Base-by-base conservation (phyloP, 2,797 vertebrate genomes). In the Syngnathus acus region DNA sequence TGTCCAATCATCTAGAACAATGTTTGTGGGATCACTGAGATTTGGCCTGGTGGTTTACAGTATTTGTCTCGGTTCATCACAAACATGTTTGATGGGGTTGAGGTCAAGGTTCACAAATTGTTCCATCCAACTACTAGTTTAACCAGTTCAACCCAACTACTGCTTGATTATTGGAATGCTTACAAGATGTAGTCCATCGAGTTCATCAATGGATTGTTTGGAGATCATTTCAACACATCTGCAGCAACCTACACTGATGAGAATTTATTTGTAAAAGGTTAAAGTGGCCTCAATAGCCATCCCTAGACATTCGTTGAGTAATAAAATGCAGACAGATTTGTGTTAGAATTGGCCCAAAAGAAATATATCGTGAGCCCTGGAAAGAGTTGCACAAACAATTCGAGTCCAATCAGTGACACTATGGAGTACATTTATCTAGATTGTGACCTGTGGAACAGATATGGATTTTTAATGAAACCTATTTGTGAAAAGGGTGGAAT, bases 181-280 rank as follows among this genome's bases (percentile, higher is more conserved):
- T 6, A 37, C 17, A 16, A 57, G 1, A 26, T 16, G 13, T 8
- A n/a, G n/a, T 42, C 39, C 17, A 13, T 61, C 2, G 17, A n/a
- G 37, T 21, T 40, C 5, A 40, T 60, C 17, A 40, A n/a, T 40
- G 38, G 9, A 61, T 61, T 42, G 59, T 39, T 57, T 38, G 11
- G 26, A 57, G 6, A 16, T 16, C 2, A 21, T 45, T 62, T 47
- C 23, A 32, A 37, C 42, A 48, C 43, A 62, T 45, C 58, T n/a
- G 14, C 55, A 42, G n/a, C 21, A 19, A 26, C 14, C 21, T 47
- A 32, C 42, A 47, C 21, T 63, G 61, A 63, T 63, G 47, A 45
- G 14, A 45, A 45, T 47, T 32, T 45, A 26, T 63, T 26, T 63
- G 42, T 19, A 63, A 63, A 62, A 50, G 42, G 62, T 37, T 45